Conservation (phyloP, 1,140 invertebrate genomes). For the Polypedilum vanderplanki region DNA sequence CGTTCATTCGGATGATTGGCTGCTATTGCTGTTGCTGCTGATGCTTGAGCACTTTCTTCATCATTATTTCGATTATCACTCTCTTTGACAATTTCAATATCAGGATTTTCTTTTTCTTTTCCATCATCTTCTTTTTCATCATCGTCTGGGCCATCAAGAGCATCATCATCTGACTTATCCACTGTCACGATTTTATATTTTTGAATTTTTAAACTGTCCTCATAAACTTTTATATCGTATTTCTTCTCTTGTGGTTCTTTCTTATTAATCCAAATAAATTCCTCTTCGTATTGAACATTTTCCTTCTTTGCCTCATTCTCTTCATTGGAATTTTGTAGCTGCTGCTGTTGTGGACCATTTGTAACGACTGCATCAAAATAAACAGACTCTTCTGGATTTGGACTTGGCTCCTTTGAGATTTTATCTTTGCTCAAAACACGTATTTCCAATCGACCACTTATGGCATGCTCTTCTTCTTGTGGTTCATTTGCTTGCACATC, state of each 20-base stretch:
- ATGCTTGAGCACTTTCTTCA: slow-evolving; percentile 31
- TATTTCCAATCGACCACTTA: slow-evolving; percentile 74
- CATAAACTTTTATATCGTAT: slow-evolving; percentile 16
- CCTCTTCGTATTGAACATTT: slow-evolving; percentile 22
- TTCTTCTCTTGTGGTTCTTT: slow-evolving; percentile 22
- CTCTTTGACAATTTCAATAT: slow-evolving; percentile 38
- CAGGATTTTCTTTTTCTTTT: slow-evolving; percentile 28
- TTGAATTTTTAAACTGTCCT: slow-evolving; percentile 29
- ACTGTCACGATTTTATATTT: slow-evolving; percentile 29
- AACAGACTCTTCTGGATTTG: slow-evolving; percentile 39
- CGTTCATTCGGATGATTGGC: background rate
- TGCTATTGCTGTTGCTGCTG: background rate
- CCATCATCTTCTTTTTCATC: slow-evolving; percentile 27
- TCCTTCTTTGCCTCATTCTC: background rate
- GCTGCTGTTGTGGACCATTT: slow-evolving; percentile 20
- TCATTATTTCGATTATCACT: slow-evolving; percentile 34
- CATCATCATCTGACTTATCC: slow-evolving; percentile 30
- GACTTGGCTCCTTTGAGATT: slow-evolving; percentile 38
- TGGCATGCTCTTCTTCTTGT: slow-evolving; percentile 49
- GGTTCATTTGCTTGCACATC: slow-evolving; percentile 33
- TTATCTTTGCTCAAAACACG: slow-evolving; percentile 56
- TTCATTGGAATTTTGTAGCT: background rate
- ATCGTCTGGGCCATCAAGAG: slow-evolving; percentile 22
- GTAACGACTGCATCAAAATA: slow-evolving; percentile 39
- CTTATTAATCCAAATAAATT: slow-evolving; percentile 5